Percentiles rank a stretch among this genome's conserved stretches.
Evolutionary conservation across 2,113 vertebrate genomes (phyloP).

Genomic region (Hystrix cristata): DNA sequence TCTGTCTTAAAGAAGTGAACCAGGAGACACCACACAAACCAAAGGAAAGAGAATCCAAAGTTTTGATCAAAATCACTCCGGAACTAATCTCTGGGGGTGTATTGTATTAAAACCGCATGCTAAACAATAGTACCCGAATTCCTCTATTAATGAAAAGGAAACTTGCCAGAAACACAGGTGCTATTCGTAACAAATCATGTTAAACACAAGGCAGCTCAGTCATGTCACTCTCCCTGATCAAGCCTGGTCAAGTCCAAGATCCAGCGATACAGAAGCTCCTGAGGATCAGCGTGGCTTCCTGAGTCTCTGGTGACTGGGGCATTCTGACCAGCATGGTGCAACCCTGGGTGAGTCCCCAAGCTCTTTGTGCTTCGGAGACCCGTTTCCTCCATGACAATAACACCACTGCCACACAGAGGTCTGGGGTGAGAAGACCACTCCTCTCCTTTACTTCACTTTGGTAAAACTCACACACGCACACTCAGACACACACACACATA

Average conservation of each 20-base stretch:
- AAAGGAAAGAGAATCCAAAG: not conserved
- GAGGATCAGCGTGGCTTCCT: accelerated
- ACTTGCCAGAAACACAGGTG: not conserved
- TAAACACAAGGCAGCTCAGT: no score
- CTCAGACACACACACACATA: not conserved
- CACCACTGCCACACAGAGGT: not conserved
- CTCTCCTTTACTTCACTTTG: not conserved
- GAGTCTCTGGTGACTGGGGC: not conserved
- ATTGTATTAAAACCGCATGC: not conserved
- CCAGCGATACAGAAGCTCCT: not conserved
- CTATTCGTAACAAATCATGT: not conserved
- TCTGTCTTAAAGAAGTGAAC: not conserved
- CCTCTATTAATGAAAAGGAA: not conserved
- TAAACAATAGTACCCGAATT: not conserved
- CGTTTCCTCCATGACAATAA: not conserved
- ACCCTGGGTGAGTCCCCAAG: not conserved
- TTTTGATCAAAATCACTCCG: not conserved
- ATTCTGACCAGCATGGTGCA: not conserved
- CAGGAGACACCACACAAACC: not conserved
- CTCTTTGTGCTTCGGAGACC: no score
- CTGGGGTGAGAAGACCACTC: not conserved
- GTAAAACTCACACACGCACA: not conserved
- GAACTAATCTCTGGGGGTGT: not conserved
- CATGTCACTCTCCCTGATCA: not conserved
- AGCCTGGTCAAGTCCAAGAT: not conserved